Evolutionary conservation across 2,888 invertebrate species (phyloP).

Genomic region (Drosophila fulvimacula): DNA sequence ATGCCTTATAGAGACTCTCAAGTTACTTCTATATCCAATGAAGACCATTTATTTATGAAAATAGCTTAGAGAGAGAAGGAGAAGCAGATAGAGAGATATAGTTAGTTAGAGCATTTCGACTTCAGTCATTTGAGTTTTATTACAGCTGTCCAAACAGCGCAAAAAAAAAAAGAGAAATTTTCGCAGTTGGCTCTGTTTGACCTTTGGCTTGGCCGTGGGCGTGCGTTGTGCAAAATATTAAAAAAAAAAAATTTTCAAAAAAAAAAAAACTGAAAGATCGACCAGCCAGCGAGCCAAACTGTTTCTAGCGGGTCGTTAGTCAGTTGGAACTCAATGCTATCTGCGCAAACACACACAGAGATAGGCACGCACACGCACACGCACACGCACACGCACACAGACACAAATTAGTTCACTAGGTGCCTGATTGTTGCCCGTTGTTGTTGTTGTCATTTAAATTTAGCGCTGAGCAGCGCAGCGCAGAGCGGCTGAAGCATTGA

Average conservation of each 20-base stretch:
- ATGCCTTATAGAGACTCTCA: no score
- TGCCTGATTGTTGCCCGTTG: conserved; percentile 46
- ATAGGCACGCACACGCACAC: conserved; percentile 16
- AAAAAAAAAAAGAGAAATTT: conserved; percentile 48
- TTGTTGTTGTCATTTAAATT: conserved; percentile 66
- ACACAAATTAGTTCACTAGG: conserved; percentile 81
- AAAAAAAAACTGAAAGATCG: conserved; percentile 41
- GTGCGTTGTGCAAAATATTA: conserved; percentile 66
- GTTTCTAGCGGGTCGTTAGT: conserved; percentile 67
- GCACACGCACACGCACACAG: conserved; percentile 30
- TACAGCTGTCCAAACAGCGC: conserved; percentile 31
- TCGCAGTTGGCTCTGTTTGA: conserved; percentile 49
- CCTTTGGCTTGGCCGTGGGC: conserved; percentile 77
- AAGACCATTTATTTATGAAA: no score
- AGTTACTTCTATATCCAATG: no score
- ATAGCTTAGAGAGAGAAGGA: background rate
- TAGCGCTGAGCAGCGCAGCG: conserved; percentile 46
- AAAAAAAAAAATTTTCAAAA: no score
- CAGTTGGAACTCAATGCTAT: conserved; percentile 73
- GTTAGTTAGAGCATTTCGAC: conserved; percentile 17
- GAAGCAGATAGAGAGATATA: background rate
- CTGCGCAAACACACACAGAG: conserved; percentile 51
- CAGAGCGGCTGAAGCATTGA: conserved; percentile 49
- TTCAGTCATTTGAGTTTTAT: conserved; percentile 13
- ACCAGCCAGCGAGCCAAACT: conserved; percentile 43